Evolutionary conservation across 2,797 vertebrate species (phyloP), one percentile per base, ranked within the genome.

Genomic region (Cyprinodon diabolis): DNA sequence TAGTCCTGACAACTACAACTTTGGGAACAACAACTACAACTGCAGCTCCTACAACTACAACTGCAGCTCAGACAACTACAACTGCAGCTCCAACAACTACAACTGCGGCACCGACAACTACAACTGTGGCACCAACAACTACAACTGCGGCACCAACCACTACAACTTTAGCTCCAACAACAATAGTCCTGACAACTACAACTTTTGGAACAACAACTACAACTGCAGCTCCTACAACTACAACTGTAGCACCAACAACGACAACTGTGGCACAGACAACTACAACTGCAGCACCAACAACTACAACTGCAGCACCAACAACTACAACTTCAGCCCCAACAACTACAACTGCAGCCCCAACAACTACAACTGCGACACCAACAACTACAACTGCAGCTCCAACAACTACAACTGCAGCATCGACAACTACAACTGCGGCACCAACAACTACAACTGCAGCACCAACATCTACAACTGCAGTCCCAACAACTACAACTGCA

Each of bases 321-420:
- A 10, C 54, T 9, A 23, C 54, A 55, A 23, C 54, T 23, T 2
- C 2, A 1, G 9, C 3, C 0, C 54, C n/a, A 23, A 23, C 54
- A 55, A n/a, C 10, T 56, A 23, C 21, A 11, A 2, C 8, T 0
- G 0, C 19, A 0, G 21, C 54, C 0, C 54, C 54, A n/a, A 25
- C n/a, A 55, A 23, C 21, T 55, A 55, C 52, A 21, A 55, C 52
- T 23, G 52, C 52, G n/a, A n/a, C n/a, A n/a, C 52, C 21, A n/a
- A 54, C 52, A 54, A 54, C 52, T 54, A 54, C 52, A 21, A 6
- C 6, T 8, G 0, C 19, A 0, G 21, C 54, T 0, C 54, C 54
- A n/a, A 25, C n/a, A 55, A 23, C 21, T 55, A 55, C 52, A 21
- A 55, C 52, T 23, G 52, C 52, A 1, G 1, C 52, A 1, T 6